These are phyloP conservation scores for Cossypha heuglini DNA, from an alignment of 2,797 vertebrate species.

Conservation along the genomic window DNA sequence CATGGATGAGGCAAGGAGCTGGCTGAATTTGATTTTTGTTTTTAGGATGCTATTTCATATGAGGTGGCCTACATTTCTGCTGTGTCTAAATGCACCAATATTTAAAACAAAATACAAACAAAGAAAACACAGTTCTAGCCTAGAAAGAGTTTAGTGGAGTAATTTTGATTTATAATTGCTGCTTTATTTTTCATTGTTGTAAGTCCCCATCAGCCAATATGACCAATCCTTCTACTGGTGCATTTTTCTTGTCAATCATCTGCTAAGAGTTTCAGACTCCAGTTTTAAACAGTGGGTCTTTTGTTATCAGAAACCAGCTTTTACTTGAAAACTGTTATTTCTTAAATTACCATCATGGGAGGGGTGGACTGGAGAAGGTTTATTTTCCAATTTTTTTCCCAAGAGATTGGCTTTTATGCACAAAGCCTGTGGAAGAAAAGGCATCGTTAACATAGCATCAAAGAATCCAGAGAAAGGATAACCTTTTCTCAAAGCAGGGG, in stretches of 20 bases:
- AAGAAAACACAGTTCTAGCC: neutral
- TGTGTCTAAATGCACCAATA: neutral
- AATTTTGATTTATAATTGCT: neutral
- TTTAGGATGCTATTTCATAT: neutral
- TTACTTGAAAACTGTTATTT: slow-evolving; percentile 56
- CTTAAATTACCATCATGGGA: slow-evolving; percentile 46
- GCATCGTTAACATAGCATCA: slow-evolving; percentile 31
- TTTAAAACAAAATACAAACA: neutral
- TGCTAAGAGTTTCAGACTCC: neutral
- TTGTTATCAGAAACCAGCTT: slow-evolving; percentile 55
- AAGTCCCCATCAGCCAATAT: neutral
- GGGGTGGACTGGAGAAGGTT: neutral
- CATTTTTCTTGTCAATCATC: neutral
- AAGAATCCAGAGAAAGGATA: slow-evolving; percentile 6
- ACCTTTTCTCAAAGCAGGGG: slow-evolving; percentile 56
- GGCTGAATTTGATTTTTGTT: neutral
- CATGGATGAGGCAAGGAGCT: neutral
- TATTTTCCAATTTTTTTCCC: slow-evolving; percentile 34
- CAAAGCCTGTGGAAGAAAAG: slow-evolving; percentile 44
- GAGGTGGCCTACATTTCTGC: neutral
- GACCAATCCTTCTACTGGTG: neutral
- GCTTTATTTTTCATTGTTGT: neutral
- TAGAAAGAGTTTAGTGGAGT: neutral
- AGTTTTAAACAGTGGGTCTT: neutral
- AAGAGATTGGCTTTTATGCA: slow-evolving; percentile 45